Conservation (phyloP, 92 coral and sea anemone genomes). For the Actinostola sp. region DNA sequence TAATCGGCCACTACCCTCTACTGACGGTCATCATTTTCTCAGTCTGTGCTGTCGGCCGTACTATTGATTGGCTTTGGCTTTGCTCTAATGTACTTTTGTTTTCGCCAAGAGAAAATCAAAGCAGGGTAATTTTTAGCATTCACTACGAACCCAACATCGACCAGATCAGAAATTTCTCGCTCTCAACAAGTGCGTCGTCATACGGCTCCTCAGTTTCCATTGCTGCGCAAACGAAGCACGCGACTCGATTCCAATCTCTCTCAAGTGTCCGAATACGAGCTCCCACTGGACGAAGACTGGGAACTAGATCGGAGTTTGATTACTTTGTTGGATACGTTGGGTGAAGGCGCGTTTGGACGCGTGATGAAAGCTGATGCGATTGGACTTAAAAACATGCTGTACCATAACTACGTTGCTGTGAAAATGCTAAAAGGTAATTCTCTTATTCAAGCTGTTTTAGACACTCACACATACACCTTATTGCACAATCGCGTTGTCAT, state of each 20-base stretch:
- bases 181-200: constrained; percentile 61
- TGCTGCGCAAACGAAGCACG: too few relatives aligned
- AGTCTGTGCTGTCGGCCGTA: too few relatives aligned
- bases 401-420: constrained; percentile 74
- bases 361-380: constrained; percentile 87
- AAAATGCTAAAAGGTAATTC: constrained; percentile 95
- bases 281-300: constrained; percentile 93
- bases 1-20: too few relatives aligned
- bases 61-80: too few relatives aligned
- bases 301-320: constrained; percentile 79
- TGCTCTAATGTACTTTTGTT: too few relatives aligned
- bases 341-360: constrained; percentile 95
- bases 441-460: too few relatives aligned
- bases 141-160: constrained; percentile 24
- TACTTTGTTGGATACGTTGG: constrained; percentile 68
- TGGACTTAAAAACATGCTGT: constrained; percentile 65
- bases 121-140: constrained; percentile 6
- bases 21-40: too few relatives aligned
- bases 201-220: constrained; percentile 66
- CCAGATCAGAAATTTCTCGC: constrained; percentile 41
- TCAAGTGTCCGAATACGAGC: constrained; percentile 76
- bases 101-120: too few relatives aligned
- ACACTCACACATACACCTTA: too few relatives aligned
- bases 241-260: constrained; percentile 88
- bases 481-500: too few relatives aligned